Percentiles rank a stretch among this genome's conserved stretches.
phyloP scores from a whole-genome alignment of 2,888 invertebrate species.

The Caenorhabditis sinica region DNA sequence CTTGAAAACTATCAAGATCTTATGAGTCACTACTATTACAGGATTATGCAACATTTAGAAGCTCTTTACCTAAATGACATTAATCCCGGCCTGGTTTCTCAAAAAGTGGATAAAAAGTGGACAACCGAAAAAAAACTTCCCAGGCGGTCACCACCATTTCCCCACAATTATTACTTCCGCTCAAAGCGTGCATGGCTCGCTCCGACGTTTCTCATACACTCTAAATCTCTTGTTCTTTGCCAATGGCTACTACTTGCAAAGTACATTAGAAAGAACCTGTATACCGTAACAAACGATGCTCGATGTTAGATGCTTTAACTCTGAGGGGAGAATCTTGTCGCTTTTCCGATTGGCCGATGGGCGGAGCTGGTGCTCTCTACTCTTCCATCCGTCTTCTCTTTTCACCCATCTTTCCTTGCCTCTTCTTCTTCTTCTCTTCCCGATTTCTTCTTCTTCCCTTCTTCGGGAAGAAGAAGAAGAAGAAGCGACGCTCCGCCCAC shows the following conservation, averaged over 20 bases:
- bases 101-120: background rate
- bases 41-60: too few relatives aligned
- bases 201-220: background rate
- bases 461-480: slow-evolving; percentile 12
- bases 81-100: too few relatives aligned
- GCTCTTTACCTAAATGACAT: too few relatives aligned
- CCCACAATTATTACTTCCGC: slow-evolving; percentile 7
- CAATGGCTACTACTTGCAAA: background rate
- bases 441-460: slow-evolving; percentile 26
- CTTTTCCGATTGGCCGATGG: slow-evolving; percentile 42
- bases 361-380: too few relatives aligned
- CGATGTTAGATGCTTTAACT: background rate
- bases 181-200: background rate
- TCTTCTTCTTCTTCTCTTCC: background rate
- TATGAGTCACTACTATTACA: too few relatives aligned
- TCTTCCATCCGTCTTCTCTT: background rate
- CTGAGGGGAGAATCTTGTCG: background rate
- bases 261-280: background rate
- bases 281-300: slow-evolving; percentile 1
- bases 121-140: background rate
- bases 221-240: background rate
- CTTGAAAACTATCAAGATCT: too few relatives aligned
- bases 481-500: slow-evolving; percentile 22
- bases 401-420: slow-evolving; percentile 7
- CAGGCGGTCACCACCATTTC: background rate